Base-by-base conservation (phyloP, 92 coral and sea anemone genomes). In the Diadumene lineata region DNA sequence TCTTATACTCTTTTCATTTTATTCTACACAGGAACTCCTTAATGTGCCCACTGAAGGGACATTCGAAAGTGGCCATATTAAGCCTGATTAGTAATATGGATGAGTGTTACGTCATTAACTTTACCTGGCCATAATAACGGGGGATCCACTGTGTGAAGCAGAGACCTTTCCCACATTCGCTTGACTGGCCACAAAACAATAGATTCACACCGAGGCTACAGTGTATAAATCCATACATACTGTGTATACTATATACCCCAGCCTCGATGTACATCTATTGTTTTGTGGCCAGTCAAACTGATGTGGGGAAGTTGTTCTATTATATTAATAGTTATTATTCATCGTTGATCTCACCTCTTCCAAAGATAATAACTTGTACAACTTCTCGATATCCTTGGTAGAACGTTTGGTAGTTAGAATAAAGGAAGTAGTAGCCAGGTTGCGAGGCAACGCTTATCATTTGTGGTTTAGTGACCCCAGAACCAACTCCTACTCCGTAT, bases 401-500 rank as follows among this genome's bases (percentile, higher is more conserved):
- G 70, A 68, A 68, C 34, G 64, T 25, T 21, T 24, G 76, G 33
- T 78, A 78, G 22, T 64, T 67, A 56, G 68, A 15, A 46, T 78
- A 78, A 43, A 62, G 53, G 60, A 68, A 83, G 43, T 72, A 65
- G 66, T 73, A 77, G 18, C 81, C 88, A 10, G 74, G 30, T 38
- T 70, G 68, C 0, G 92, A 82, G 1, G 92, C 82, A 63, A 87
- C 81, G 38, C 73, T 73, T 27, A 63, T 71, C 2, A 87, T 75
- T 43, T 87, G 81, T 1, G 84, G 70, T 64, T 19, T 66, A 31
- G 72, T 67, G 53, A 53, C 34, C 3, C 78, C 32, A 1, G 61
- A 33, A 18, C 91, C 91, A 13, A 82, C 68, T 21, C 91, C 91
- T 19, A 87, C 60, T 21, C 81, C 87, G 25, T 82, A 82, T 4